Conservation (phyloP, 1,140 invertebrate species). For the Drosophila elegans region DNA sequence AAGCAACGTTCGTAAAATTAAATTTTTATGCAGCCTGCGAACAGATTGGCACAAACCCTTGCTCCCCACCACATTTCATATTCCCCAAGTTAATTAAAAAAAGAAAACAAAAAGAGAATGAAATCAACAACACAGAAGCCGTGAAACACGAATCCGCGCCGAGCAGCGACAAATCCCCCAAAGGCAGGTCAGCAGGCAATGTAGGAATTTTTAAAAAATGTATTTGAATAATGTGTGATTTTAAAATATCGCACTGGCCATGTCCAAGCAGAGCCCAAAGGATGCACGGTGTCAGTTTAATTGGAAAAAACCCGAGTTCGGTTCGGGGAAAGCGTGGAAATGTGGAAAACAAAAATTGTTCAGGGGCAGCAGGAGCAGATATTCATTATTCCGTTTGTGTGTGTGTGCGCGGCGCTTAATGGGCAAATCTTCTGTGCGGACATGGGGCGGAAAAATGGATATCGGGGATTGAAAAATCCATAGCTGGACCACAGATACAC, state of each 20-base stretch:
- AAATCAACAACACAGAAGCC: constrained; percentile 23
- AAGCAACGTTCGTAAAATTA: constrained; percentile 12
- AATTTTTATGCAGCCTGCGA: constrained; percentile 14
- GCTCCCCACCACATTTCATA: constrained; percentile 49
- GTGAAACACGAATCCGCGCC: constrained; percentile 13
- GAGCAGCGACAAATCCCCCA: constrained; percentile 39
- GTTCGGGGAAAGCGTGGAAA: constrained; percentile 35
- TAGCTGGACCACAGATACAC: constrained; percentile 79
- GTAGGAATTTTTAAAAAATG: constrained; percentile 64
- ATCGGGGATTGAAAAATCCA: constrained; percentile 84
- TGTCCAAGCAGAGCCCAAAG: constrained; percentile 35
- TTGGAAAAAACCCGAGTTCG: constrained; percentile 66
- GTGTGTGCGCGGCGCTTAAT: constrained; percentile 70
- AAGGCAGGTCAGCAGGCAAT: constrained; percentile 17
- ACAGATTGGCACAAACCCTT: constrained; percentile 29
- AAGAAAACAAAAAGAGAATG: constrained; percentile 50
- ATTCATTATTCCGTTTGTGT: constrained; percentile 82
- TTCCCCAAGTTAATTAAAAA: constrained; percentile 82
- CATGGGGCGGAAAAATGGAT: constrained; percentile 78
- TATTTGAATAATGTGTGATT: constrained; percentile 84
- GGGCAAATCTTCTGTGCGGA: constrained; percentile 81
- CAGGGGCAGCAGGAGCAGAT: constrained; percentile 46
- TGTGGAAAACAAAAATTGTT: constrained; percentile 45
- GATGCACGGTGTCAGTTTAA: constrained; percentile 71
- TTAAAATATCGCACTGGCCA: constrained; percentile 68